phyloP scores from a whole-genome alignment of 2,797 vertebrate genomes.

The Galago senegalensis region DNA sequence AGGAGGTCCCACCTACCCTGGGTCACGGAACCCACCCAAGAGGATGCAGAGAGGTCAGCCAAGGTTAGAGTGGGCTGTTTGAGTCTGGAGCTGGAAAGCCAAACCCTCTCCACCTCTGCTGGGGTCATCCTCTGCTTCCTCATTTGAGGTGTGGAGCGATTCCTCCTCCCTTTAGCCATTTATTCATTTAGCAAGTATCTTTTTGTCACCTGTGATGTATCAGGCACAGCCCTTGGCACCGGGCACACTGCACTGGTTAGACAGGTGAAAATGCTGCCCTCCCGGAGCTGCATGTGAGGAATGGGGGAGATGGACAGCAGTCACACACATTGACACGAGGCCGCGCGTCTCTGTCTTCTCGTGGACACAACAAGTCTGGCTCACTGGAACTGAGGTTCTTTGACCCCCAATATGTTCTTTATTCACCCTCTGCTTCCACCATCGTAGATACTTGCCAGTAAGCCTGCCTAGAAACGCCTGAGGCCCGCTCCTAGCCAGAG shows the following conservation, averaged over 20 bases:
- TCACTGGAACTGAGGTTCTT: not conserved
- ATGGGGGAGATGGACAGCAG: not conserved
- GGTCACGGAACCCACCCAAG: not conserved
- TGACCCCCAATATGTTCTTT: not conserved
- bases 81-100: not conserved
- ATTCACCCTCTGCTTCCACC: not conserved
- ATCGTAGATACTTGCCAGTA: not conserved
- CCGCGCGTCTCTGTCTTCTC: not conserved
- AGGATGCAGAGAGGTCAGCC: not conserved
- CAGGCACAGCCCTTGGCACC: not conserved
- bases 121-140: not conserved
- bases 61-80: not conserved
- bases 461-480: not conserved
- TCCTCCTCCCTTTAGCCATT: not conserved
- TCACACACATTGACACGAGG: fast-evolving
- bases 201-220: not conserved
- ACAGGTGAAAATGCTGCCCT: not conserved
- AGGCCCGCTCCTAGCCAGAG: fast-evolving
- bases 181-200: not conserved
- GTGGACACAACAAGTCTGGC: not conserved
- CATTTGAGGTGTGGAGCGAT: not conserved
- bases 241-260: not conserved
- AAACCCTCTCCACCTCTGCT: not conserved
- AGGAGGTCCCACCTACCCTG: fast-evolving
- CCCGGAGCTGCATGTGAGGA: not conserved